Evolutionary conservation across 2,797 vertebrate species (phyloP), one percentile per base, ranked within the genome.

Genomic region (Spinus pinus): DNA sequence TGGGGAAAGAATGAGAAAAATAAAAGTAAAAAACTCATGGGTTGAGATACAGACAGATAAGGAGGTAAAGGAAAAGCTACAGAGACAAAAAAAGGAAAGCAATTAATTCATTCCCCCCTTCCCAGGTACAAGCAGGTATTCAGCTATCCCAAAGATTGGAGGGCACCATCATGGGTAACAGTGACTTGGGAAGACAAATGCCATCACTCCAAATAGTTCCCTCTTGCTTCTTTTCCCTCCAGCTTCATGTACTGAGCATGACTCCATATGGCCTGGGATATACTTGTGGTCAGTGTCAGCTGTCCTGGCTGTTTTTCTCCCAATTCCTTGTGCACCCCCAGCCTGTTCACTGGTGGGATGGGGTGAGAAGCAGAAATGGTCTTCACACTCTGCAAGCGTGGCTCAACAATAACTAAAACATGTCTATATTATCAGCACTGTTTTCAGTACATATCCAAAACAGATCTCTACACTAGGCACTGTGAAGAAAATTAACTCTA

Each of bases 21-120:
- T n/a, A 18, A 21, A 62, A 56, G 16, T 28, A 11, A 75, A 81
- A 49, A 54, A 3, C 3, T 44, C 16, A 25, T 37, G 7, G 11
- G 6, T 25, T 44, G 49, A n/a, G 21, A 37, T 22, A 44, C 14
- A 69, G 23, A 14, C 5, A 25, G 31, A 37, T 49, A 28, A 56
- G 50, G 9, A 50, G 9, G 49, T 35, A 69, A 75, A 62, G 27
- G 31, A 56, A 61, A 82, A 62, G 6, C 28, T 23, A 44, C 56
- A 50, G 6, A 28, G 56, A 31, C 7, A 28, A 62, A 31, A 21
- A 49, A 56, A 69, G 5, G 19, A 74, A 54, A 62, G 9, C 7
- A 30, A 25, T 31, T 0, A 42, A 49, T 37, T 56, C 0, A 21
- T 62, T 49, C 17, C 25, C 24, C 17, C 23, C 2, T 75, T 69